Percentiles rank a stretch among this genome's conserved stretches.
Conservation (phyloP, 1,140 invertebrate species). For the Trachymyrmex septentrionalis region DNA sequence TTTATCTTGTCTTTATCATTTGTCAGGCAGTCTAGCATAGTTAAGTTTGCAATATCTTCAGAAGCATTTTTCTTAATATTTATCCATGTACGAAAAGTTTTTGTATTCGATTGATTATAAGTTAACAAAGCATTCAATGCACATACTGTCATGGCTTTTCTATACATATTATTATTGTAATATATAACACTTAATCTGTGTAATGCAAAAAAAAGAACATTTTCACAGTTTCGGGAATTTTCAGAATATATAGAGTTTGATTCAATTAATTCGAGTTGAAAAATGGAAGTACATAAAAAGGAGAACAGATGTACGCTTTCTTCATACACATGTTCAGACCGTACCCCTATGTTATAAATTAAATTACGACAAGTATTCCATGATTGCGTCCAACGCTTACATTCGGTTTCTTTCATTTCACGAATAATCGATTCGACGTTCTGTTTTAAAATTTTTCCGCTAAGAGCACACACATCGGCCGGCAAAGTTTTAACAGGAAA, state of each 20-base stretch:
- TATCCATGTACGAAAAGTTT: slow-evolving; percentile 79
- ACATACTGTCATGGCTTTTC: slow-evolving; percentile 75
- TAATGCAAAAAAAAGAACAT: slow-evolving; percentile 68
- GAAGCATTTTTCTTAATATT: slow-evolving; percentile 73
- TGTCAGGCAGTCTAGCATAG: slow-evolving; percentile 78
- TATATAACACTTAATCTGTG: slow-evolving; percentile 74
- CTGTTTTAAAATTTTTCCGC: slow-evolving; percentile 65
- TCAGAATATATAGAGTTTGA: slow-evolving; percentile 39
- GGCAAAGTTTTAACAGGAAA: slow-evolving; percentile 41
- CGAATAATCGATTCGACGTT: slow-evolving; percentile 50
- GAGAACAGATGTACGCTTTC: slow-evolving; percentile 67
- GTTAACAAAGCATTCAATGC: slow-evolving; percentile 80
- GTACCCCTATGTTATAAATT: slow-evolving; percentile 75
- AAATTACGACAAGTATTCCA: slow-evolving; percentile 68
- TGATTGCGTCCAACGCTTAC: slow-evolving; percentile 70
- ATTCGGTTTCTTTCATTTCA: slow-evolving; percentile 67
- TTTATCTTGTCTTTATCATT: slow-evolving; percentile 67
- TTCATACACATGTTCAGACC: slow-evolving; percentile 69
- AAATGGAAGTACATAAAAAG: slow-evolving; percentile 67
- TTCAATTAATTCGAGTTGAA: slow-evolving; percentile 68
- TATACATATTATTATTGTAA: slow-evolving; percentile 72
- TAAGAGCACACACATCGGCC: slow-evolving; percentile 46
- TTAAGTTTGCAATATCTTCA: slow-evolving; percentile 69
- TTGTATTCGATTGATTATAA: slow-evolving; percentile 69
- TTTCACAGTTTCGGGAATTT: slow-evolving; percentile 31